Percentiles rank a stretch among this genome's conserved stretches.
These are phyloP conservation scores for Lethenteron reissneri DNA, from an alignment of 2,113 vertebrate species.

Conservation along the genomic window DNA sequence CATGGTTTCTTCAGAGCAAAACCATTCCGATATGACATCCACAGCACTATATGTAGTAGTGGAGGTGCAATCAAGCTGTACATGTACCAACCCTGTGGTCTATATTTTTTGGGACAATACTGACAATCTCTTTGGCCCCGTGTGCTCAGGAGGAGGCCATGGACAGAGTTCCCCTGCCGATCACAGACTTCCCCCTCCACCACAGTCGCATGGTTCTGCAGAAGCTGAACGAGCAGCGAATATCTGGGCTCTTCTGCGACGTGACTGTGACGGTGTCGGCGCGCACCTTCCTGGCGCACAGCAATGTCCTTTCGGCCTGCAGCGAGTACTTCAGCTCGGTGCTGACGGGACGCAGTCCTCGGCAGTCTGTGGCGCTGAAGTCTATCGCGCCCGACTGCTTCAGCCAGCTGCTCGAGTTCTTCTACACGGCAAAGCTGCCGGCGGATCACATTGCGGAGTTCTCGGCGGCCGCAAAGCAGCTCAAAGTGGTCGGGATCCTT, in stretches of 20 bases:
- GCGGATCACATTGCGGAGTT: slow-evolving; percentile 13
- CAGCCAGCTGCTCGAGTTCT: slow-evolving; percentile 13
- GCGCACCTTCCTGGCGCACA: slow-evolving; percentile 13
- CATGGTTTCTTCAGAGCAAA: too few species aligned
- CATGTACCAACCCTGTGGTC: too few species aligned
- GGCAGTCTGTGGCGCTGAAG: slow-evolving; percentile 12
- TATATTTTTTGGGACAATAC: too few species aligned
- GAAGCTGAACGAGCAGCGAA: slow-evolving; percentile 13
- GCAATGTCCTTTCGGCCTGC: slow-evolving; percentile 13
- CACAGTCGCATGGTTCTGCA: slow-evolving; percentile 12
- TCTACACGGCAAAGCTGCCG: slow-evolving; percentile 13
- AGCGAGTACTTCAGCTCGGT: slow-evolving; percentile 4
- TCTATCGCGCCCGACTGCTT: slow-evolving; percentile 12
- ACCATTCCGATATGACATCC: too few species aligned
- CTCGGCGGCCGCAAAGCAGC: slow-evolving; percentile 11
- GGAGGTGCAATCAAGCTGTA: too few species aligned
- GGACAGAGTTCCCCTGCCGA: too few species aligned
- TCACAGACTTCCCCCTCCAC: background rate
- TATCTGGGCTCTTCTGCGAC: slow-evolving; percentile 14
- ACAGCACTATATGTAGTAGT: too few species aligned
- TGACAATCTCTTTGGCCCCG: too few species aligned
- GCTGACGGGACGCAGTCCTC: slow-evolving; percentile 11
- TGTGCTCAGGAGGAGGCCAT: too few species aligned
- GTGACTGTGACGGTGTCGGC: slow-evolving; percentile 13
- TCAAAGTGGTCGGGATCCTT: slow-evolving; percentile 10